Evolutionary conservation across 2,113 vertebrate genomes (phyloP), one percentile per base, ranked within the genome.

Genomic region (Jacana jacana): DNA sequence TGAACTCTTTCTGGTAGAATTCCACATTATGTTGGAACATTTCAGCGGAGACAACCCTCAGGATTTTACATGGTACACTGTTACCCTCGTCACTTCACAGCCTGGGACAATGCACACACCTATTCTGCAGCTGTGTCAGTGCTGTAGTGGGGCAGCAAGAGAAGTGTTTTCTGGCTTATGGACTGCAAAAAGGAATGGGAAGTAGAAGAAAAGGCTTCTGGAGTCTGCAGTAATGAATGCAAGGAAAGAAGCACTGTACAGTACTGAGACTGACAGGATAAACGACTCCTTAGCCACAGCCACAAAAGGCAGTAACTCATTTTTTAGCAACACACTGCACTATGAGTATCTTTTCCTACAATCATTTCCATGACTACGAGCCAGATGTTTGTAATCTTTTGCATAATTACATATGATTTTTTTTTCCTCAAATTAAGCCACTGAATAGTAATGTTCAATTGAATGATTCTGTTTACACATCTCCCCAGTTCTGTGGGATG

Each of bases 101-200:
- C 44, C 2, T 8, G 12, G 25, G 24, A 85, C 39, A 87, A 28
- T 1, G 13, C 7, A 46, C 0, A 0, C 48, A 37, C 8, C 61
- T 54, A 17, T 27, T 72, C 33, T 88, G 49, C 52, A 61, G 15
- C 17, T 25, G 12, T 5, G 11, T 2, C 35, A 70, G 25, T 13
- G 15, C 40, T 33, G 8, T 4, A 23, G 17, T 66, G 33, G 7
- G 5, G 33, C 61, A 94, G 44, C 54, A 60, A 83, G 13, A 55
- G 11, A 35, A 60, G 64, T 3, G 17, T 51, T 35, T 87, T 57
- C 40, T 60, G 42, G 19, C 48, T 87, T 71, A 89, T 3, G 6
- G 11, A 68, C 8, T 11, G 7, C 46, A 81, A 44, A 86, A 91
- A 49, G 3, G 19, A 87, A 75, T 7, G 2, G 24, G 51, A 93